A percentile compares a stretch with the other conserved stretches of the same genome.
These are phyloP conservation scores for Aurelia sp. DNA, from an alignment of 30 jellyfish, hydroid and myxozoan genomes.

Conservation along the genomic window DNA sequence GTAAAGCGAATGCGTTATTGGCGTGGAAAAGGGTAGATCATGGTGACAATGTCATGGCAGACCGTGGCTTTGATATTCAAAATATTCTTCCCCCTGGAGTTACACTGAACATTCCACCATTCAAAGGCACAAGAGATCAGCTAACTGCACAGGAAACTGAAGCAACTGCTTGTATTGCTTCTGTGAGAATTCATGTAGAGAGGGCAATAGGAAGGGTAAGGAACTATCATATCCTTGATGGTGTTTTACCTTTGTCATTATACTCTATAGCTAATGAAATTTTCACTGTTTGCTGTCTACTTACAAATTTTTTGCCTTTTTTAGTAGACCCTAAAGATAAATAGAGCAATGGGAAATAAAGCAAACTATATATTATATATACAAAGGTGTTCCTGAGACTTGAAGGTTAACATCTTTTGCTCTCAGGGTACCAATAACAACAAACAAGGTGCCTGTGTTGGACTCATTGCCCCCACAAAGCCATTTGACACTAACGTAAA, in stretches of 20 bases:
- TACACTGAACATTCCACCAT: constrained; percentile 52
- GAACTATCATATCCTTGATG: constrained; percentile 52
- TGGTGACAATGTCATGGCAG: constrained; percentile 77
- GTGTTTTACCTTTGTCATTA: constrained; percentile 10
- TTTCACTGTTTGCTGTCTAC: constrained; percentile 33
- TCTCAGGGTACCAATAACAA: too few species aligned
- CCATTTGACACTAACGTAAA: too few species aligned
- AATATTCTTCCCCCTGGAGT: constrained; percentile 62
- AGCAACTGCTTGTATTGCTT: constrained; percentile 46
- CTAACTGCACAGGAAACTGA: constrained; percentile 61
- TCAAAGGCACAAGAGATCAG: constrained; percentile 41
- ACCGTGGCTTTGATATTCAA: constrained; percentile 63
- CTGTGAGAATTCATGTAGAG: constrained; percentile 40
- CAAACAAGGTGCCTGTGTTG: too few species aligned
- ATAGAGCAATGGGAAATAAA: neutral
- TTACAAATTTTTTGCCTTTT: constrained; percentile 35
- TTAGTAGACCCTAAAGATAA: constrained; percentile 10
- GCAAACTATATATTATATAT: too few species aligned
- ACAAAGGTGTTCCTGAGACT: too few species aligned
- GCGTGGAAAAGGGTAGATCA: constrained; percentile 34
- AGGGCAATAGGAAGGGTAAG: constrained; percentile 43
- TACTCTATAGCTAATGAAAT: constrained; percentile 37
- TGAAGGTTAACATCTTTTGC: too few species aligned
- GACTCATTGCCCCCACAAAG: too few species aligned
- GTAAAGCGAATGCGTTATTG: constrained; percentile 28